phyloP scores from a whole-genome alignment of 2,888 invertebrate species.

The Pyralis farinalis region DNA sequence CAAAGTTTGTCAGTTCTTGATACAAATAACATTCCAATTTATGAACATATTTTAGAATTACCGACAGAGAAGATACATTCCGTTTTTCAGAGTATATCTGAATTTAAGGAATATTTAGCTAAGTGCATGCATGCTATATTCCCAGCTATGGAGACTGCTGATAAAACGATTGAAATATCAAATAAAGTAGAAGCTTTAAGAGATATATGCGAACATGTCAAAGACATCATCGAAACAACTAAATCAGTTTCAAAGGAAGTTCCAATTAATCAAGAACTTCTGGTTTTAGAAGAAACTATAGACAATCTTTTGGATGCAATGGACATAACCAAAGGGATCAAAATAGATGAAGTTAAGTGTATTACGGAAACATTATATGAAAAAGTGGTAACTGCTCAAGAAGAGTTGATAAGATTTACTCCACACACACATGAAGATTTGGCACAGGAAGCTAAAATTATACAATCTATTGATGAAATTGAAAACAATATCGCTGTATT shows the following conservation, averaged over 20 bases:
- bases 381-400: slow-evolving; percentile 47
- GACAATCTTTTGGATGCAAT: slow-evolving; percentile 46
- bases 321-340: slow-evolving; percentile 44
- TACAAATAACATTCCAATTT: slow-evolving; percentile 59
- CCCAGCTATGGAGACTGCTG: slow-evolving; percentile 48
- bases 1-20: slow-evolving; percentile 59
- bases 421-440: slow-evolving; percentile 34
- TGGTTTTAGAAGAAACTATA: slow-evolving; percentile 36
- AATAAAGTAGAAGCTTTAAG: slow-evolving; percentile 48
- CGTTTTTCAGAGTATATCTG: slow-evolving; percentile 46
- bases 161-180: slow-evolving; percentile 54
- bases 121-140: slow-evolving; percentile 48
- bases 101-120: slow-evolving; percentile 54
- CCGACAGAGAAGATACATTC: slow-evolving; percentile 52
- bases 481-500: slow-evolving; percentile 58
- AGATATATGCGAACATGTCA: slow-evolving; percentile 47
- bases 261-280: slow-evolving; percentile 26
- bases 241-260: slow-evolving; percentile 21
- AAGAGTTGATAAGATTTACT: slow-evolving; percentile 53
- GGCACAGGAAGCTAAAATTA: slow-evolving; percentile 49
- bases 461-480: slow-evolving; percentile 54
- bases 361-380: slow-evolving; percentile 53
- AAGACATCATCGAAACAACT: slow-evolving; percentile 37
- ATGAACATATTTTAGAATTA: slow-evolving; percentile 57
- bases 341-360: slow-evolving; percentile 45